Base-by-base conservation (phyloP, 2,888 invertebrate genomes). In the Microdon myrmicae region DNA sequence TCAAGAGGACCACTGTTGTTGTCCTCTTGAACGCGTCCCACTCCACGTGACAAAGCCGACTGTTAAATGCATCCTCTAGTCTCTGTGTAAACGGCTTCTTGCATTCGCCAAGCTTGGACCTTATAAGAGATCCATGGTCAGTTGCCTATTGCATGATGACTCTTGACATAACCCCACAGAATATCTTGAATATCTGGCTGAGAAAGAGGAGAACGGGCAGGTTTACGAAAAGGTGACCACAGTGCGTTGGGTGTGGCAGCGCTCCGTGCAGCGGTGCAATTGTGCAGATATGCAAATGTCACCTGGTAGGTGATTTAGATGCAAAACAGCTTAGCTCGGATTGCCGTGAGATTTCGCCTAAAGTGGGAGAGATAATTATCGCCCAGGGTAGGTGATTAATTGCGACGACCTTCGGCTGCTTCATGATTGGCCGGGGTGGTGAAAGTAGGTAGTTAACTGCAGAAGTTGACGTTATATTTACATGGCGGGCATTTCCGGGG, bases 311-410 rank as follows among this genome's bases (percentile, higher is more conserved):
- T 64, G 28, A 64, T 64, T 64, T 51, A 53, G 43, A 64, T 64
- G 64, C 58, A 51, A 64, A 64, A 53, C 37, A 53, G 41, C 38
- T 43, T 64, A 32, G 23, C 34, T 39, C 23, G 29, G 31, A 23
- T 8, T n/a, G 19, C 32, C 45, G 29, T 7, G 25, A 20, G 28
- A 26, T 39, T 39, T 29, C 31, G 45, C 37, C 41, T 51, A 47
- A 64, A 47, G 35, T 58, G 51, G 37, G 51, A 39, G 13, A 45
- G 39, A 45, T 51, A 39, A 64, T 56, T 47, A 53, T 28, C 38
- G 47, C 41, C 43, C 28, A 58, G 64, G 51, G 58, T n/a, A n/a
- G 47, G 56, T 64, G 64, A 64, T 64, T 58, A 64, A 64, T 64
- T 64, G 51, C 51, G 22, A 19, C 37, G 53, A 64, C 64, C 64